Percentiles rank a stretch among this genome's conserved stretches.
Evolutionary conservation across 2,113 vertebrate genomes (phyloP).

Genomic region (Channa maculata): DNA sequence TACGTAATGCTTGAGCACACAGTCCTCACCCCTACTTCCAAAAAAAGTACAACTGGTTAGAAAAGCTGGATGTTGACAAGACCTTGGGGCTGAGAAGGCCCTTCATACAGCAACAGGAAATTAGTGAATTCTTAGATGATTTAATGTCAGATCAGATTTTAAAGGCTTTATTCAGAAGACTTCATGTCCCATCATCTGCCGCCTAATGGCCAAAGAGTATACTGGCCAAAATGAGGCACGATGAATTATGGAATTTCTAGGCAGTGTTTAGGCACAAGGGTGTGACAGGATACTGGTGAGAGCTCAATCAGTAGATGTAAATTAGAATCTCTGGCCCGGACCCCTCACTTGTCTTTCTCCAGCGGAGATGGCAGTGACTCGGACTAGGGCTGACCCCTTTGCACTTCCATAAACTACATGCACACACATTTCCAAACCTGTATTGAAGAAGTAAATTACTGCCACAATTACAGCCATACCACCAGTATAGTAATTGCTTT

Average conservation of each 20-base stretch:
- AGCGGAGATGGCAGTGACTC: conserved; percentile 32
- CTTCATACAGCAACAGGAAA: background rate
- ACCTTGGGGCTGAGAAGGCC: background rate
- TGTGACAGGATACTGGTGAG: conserved; percentile 59
- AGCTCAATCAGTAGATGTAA: conserved; percentile 79
- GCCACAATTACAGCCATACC: conserved; percentile 30
- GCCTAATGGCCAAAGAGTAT: conserved; percentile 15
- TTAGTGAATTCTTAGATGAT: background rate
- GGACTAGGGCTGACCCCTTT: conserved; percentile 56
- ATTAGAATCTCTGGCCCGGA: conserved; percentile 62
- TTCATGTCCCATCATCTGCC: conserved; percentile 61
- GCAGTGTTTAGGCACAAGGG: conserved; percentile 42
- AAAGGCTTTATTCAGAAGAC: conserved; percentile 23
- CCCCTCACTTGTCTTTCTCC: conserved; percentile 75
- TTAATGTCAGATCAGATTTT: conserved; percentile 12
- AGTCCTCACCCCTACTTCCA: background rate
- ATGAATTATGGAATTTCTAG: conserved; percentile 57
- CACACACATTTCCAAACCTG: conserved; percentile 20
- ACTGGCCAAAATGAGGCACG: conserved; percentile 11
- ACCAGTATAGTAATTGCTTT: conserved; percentile 37
- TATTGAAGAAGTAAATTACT: conserved; percentile 42
- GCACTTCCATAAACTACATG: conserved; percentile 50
- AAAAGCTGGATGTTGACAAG: background rate
- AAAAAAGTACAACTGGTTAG: background rate
- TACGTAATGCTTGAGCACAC: no score